Evolutionary conservation across 2,113 vertebrate species (phyloP), one percentile per base, ranked within the genome.

Genomic region (Zapus hudsonius): DNA sequence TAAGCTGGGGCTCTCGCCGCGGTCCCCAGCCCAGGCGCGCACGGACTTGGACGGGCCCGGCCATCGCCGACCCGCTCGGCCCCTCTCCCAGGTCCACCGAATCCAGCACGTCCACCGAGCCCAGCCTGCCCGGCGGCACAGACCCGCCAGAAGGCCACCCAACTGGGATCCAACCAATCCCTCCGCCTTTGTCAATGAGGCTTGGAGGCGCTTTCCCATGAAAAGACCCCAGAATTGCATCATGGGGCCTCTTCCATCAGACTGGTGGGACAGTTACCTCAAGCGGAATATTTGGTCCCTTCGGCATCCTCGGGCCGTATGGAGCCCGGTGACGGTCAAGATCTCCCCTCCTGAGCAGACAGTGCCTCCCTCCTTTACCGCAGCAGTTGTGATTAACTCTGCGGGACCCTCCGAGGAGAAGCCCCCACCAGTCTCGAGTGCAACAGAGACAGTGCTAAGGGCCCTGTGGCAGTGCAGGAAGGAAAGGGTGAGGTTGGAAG

Each of bases 361-460:
- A 55, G 70, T 57, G 42, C 69, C 96, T 57, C 97, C 96, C 42
- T 97, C 96, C 19, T 0, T 36, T 12, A 59, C 89, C 96, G 90
- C 97, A 5, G 97, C 98, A 36, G 98, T 97, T 52, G 57, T 97
- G 61, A 90, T 95, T 1, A 31, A 16, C 64, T 98, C 97, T 0
- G 91, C 96, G 2, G 0, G 93, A 40, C 44, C 94, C 61, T 52
- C 83, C 0, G 94, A 92, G 85, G 47, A 72, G 82, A 52, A 52
- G 52, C 52, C 52, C 12, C 82, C 97, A 16, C 91, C 83, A 0
- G 99, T 99, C 81, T 98, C 98, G 0, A 99, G 98, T 90, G 98
- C 98, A 0, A 98, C 98, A 94, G 99, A 99, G 94, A 98, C 98
- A 0, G 99, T 99, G 83, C 98, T 99, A 83, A 98, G 93, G 33